Conservation (phyloP, 37 sponge, comb jelly and placozoan species). For the Oopsacas minuta region DNA sequence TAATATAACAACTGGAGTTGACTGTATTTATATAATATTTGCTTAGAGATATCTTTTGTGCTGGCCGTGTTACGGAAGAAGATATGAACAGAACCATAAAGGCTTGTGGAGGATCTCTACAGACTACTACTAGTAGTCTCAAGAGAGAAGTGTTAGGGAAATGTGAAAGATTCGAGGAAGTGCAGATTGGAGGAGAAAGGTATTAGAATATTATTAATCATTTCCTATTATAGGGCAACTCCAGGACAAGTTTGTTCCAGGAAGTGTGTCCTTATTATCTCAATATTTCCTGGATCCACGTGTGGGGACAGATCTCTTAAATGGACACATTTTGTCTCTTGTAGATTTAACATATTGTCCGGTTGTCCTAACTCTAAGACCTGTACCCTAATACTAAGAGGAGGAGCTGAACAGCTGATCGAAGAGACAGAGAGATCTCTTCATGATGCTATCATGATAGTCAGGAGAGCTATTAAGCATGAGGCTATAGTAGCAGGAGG, state of each 20-base stretch:
- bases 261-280: no score
- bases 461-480: constrained; percentile 89
- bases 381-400: constrained; percentile 86
- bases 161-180: constrained; percentile 88
- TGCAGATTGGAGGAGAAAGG: constrained; percentile 98
- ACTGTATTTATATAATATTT: neutral
- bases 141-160: constrained; percentile 56
- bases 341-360: constrained; percentile 85
- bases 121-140: constrained; percentile 75
- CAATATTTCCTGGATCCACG: no score
- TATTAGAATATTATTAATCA: constrained; percentile 20
- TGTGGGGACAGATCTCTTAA: no score
- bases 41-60: constrained; percentile 94
- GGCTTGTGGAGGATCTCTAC: constrained; percentile 96
- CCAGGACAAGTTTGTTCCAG: no score
- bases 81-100: constrained; percentile 89
- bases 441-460: constrained; percentile 99
- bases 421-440: constrained; percentile 98
- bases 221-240: no score
- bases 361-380: constrained; percentile 95
- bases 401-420: constrained; percentile 99
- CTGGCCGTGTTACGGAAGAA: constrained; percentile 89
- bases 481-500: constrained; percentile 97
- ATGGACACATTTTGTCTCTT: neutral
- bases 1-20: neutral